A percentile compares a stretch with the other conserved stretches of the same genome.
Evolutionary conservation across 1,140 invertebrate species (phyloP).

Genomic region (Nasonia vitripennis): DNA sequence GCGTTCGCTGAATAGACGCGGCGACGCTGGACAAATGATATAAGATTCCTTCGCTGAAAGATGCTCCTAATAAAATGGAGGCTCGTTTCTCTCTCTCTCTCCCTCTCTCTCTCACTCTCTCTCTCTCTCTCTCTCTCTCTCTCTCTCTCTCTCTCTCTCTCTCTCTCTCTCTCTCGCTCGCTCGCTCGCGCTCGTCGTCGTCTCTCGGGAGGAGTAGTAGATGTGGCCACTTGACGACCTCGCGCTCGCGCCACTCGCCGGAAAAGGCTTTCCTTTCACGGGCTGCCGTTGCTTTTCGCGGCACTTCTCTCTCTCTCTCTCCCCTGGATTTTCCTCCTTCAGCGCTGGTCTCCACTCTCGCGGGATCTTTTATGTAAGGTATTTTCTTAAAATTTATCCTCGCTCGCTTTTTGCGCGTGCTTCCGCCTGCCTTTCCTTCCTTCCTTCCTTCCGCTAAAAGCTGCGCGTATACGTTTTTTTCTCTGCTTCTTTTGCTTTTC

Average conservation of each 20-base stretch:
- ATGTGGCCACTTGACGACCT: slow-evolving; percentile 65
- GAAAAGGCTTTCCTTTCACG: slow-evolving; percentile 58
- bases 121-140: slow-evolving; percentile 33
- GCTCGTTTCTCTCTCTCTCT: slow-evolving; percentile 52
- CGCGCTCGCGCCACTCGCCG: slow-evolving; percentile 52
- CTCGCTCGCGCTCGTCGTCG: background rate
- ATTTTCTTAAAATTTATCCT: slow-evolving; percentile 50
- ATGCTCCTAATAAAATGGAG: slow-evolving; percentile 68
- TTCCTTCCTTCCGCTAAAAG: slow-evolving; percentile 14
- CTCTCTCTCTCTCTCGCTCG: slow-evolving; percentile 36
- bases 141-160: slow-evolving; percentile 32
- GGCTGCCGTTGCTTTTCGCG: slow-evolving; percentile 51
- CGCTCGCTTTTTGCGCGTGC: slow-evolving; percentile 15
- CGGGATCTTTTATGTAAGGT: slow-evolving; percentile 48
- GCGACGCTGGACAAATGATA: slow-evolving; percentile 66
- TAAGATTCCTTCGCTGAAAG: slow-evolving; percentile 66
- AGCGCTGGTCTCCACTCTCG: slow-evolving; percentile 17
- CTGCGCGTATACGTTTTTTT: background rate
- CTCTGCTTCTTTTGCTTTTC: background rate
- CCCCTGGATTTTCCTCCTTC: background rate
- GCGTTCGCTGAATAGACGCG: slow-evolving; percentile 59
- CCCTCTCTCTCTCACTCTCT: slow-evolving; percentile 34
- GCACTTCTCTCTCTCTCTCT: slow-evolving; percentile 49
- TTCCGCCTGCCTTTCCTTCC: slow-evolving; percentile 14
- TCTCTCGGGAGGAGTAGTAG: slow-evolving; percentile 18